Evolutionary conservation across 2,113 vertebrate species (phyloP), one percentile per base, ranked within the genome.

Genomic region (Eolophus roseicapilla): DNA sequence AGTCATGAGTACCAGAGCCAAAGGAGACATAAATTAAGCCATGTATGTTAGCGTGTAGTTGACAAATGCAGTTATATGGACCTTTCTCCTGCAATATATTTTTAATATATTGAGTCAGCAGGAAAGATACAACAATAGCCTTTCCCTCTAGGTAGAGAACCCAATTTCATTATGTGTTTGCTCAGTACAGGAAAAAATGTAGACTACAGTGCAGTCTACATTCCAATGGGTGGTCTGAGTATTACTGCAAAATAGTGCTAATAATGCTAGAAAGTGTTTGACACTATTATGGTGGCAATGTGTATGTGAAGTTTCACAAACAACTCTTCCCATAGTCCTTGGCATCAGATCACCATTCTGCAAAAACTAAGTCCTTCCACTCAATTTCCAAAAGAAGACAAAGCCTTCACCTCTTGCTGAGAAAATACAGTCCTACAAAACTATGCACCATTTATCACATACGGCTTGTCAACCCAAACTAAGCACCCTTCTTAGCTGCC

Each of bases 401-500:
- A 68, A 91, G 44, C 29, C 52, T 92, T 95, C 44, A 92, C 83
- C n/a, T 90, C 95, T 95, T 92, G 77, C 93, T 94, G 93, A 88
- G 83, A 92, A 96, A 95, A 94, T 88, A 84, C 39, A 62, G 69
- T 86, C 37, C 71, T 86, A 74, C 60, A 44, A 77, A 95, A 94
- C 60, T 82, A 31, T 60, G 31, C 44, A 44, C 62, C 21, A 86
- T 95, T 93, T 92, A 92, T 96, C 80, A 92, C 69, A 82, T 64
- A 68, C 62, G 60, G 35, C 76, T 93, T 92, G 83, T 91, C 88
- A 92, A 49, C 74, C 44, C 73, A 73, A 96, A 88, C 49, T 53
- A 73, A 91, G 65, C 44, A 86, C 62, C 76, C 71, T 92, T 88
- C 86, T 93, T 88, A 84, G 55, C 69, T 93, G 47, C 76, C 82